A percentile compares a stretch with the other conserved stretches of the same genome.
phyloP scores from a whole-genome alignment of 1,140 invertebrate species.

The Drosophila seguyi region DNA sequence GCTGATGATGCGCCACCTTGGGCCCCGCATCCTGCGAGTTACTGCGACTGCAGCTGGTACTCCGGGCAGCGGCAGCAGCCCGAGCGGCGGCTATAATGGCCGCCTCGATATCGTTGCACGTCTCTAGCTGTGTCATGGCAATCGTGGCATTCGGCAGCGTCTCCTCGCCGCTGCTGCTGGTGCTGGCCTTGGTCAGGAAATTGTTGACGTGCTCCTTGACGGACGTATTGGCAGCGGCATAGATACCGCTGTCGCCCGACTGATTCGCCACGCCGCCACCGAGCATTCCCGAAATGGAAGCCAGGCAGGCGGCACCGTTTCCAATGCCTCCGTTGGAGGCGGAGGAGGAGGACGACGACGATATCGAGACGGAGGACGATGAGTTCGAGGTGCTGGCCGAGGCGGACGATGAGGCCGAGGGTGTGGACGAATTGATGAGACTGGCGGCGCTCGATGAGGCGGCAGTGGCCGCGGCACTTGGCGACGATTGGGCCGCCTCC shows the following conservation, averaged over 20 bases:
- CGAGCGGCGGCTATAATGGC: constrained; percentile 79
- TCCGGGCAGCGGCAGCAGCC: constrained; percentile 64
- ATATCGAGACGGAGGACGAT: constrained; percentile 51
- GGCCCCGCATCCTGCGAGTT: constrained; percentile 62
- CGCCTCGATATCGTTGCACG: constrained; percentile 81
- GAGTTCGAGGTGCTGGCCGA: constrained; percentile 50
- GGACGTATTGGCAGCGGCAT: constrained; percentile 55
- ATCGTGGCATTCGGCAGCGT: constrained; percentile 20
- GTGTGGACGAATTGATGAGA: constrained; percentile 38
- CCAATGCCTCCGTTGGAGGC: not conserved
- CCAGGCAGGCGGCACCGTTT: constrained; percentile 13
- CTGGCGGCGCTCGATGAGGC: constrained; percentile 49
- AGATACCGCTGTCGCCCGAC: constrained; percentile 75
- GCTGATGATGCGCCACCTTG: not conserved
- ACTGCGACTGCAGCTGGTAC: constrained; percentile 60
- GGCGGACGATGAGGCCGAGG: constrained; percentile 39
- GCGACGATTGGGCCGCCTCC: constrained; percentile 69
- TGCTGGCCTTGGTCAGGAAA: constrained; percentile 69
- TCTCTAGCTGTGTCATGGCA: constrained; percentile 70
- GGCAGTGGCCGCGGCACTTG: constrained; percentile 47
- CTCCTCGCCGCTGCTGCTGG: constrained; percentile 39
- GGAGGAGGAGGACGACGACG: constrained; percentile 37
- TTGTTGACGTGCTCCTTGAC: constrained; percentile 67
- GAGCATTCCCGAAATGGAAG: constrained; percentile 29
- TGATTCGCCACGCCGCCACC: constrained; percentile 56